phyloP scores from a whole-genome alignment of 2,888 invertebrate genomes.

The Synanthedon andrenaeformis region DNA sequence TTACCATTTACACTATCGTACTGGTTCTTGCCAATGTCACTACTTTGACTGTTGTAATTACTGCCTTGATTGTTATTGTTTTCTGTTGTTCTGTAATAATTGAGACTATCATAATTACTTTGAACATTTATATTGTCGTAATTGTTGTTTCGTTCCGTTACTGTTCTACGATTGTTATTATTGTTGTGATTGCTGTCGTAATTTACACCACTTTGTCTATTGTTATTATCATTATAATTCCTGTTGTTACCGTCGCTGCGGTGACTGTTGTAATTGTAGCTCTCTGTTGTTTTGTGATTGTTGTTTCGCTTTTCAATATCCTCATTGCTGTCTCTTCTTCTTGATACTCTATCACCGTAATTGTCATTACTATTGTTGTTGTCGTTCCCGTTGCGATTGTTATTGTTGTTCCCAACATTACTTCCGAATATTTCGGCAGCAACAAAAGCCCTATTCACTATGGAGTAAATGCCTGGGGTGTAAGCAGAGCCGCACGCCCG shows the following conservation, averaged over 20 bases:
- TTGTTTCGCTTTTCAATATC: not conserved
- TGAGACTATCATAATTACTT: not conserved
- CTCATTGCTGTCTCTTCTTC: not conserved
- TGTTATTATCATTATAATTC: not conserved
- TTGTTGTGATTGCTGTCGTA: not conserved
- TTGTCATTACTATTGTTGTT: not conserved
- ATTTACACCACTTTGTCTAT: not conserved
- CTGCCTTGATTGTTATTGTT: too few relatives aligned
- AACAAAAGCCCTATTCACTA: constrained; percentile 20
- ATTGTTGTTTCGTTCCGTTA: not conserved
- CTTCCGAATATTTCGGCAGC: constrained; percentile 16
- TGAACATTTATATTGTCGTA: not conserved
- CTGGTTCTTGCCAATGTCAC: too few relatives aligned
- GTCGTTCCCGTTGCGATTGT: not conserved
- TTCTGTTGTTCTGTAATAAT: too few relatives aligned
- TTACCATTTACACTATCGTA: not conserved
- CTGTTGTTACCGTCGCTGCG: not conserved
- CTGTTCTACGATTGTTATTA: not conserved
- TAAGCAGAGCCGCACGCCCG: constrained; percentile 46
- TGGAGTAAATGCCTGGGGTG: constrained; percentile 52
- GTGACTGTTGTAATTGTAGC: not conserved
- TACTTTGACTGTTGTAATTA: too few relatives aligned
- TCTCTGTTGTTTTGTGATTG: not conserved
- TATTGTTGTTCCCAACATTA: not conserved
- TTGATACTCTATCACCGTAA: not conserved